Evolutionary conservation across 2,888 invertebrate species (phyloP), one percentile per base, ranked within the genome.

Genomic region (Leptopilina syphax): DNA sequence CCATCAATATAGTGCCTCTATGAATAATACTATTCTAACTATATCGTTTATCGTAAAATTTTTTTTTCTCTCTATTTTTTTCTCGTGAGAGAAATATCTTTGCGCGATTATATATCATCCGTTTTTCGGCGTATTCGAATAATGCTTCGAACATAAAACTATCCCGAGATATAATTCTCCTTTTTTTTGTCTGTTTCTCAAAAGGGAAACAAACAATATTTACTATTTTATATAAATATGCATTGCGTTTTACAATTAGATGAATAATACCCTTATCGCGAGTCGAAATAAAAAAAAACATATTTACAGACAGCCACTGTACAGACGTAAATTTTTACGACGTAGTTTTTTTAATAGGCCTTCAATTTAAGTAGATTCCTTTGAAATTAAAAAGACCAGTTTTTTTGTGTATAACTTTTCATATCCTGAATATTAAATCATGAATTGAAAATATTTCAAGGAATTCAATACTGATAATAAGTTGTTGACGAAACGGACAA

Each of bases 221-320:
- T 86, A 85, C 86, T 87, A 86, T 87, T 87, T 88, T 87, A 88
- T 88, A 88, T 88, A 87, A 86, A 88, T 88, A 89, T 87, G 89
- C 86, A 86, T 84, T 84, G 84, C 84, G 84, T 84, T 87, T 87
- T 84, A 85, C 88, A 87, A 18, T 87, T 85, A 86, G 86, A 87
- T 87, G 86, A 86, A 86, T 84, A 84, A 85, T 84, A 73, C 57
- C 73, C 73, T 86, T 87, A 88, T 79, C 84, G 85, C 84, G 85
- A 87, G 80, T 79, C 81, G 81, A 82, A 84, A 84, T 86, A 85
- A 88, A 88, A 87, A 82, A 84, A 84, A 86, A 85, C 88, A 88
- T 89, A 89, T 89, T 86, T 89, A 89, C 89, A 89, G 86, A 87
- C 73, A 73, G 73, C 57, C 73, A 57, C 73, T 73, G 57, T 73